phyloP scores from a whole-genome alignment of 2,888 invertebrate species.

The Thereva nobilitata region DNA sequence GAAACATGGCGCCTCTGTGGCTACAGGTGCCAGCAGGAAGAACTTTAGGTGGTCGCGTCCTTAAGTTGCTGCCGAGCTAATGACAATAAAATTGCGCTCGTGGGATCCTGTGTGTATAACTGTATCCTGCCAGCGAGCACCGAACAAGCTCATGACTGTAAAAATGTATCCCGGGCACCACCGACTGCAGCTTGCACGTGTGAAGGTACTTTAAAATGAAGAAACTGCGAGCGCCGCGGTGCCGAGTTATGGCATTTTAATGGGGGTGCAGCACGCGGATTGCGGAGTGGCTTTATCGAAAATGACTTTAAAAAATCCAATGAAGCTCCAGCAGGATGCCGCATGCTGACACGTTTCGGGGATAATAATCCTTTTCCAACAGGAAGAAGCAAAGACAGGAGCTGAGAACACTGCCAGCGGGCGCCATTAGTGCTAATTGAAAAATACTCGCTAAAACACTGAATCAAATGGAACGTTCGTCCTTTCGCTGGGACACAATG shows the following conservation, averaged over 20 bases:
- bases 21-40: conserved; percentile 26
- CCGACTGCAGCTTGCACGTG: conserved; percentile 21
- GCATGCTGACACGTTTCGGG: conserved; percentile 31
- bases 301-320: conserved; percentile 35
- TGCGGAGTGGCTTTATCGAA: conserved; percentile 34
- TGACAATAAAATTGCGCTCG: conserved; percentile 33
- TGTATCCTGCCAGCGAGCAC: conserved; percentile 2
- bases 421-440: conserved; percentile 30
- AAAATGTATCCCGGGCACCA: conserved; percentile 6
- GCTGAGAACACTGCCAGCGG: conserved; percentile 15
- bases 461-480: no score
- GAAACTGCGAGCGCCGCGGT: conserved; percentile 17
- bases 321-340: conserved; percentile 23
- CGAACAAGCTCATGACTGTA: conserved; percentile 18
- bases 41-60: conserved; percentile 33
- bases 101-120: conserved; percentile 19
- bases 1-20: conserved; percentile 21
- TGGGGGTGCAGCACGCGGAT: conserved; percentile 28
- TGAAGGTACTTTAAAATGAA: conserved; percentile 30
- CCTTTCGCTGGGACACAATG: no score
- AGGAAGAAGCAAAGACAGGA: conserved; percentile 13
- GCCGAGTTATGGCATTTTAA: conserved; percentile 30
- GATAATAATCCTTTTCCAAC: conserved; percentile 21
- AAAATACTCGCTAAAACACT: neutral
- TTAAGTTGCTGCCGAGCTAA: conserved; percentile 34